Percentiles rank a stretch among this genome's conserved stretches.
Evolutionary conservation across 2,797 vertebrate genomes (phyloP).

Genomic region (Helostoma temminkii): DNA sequence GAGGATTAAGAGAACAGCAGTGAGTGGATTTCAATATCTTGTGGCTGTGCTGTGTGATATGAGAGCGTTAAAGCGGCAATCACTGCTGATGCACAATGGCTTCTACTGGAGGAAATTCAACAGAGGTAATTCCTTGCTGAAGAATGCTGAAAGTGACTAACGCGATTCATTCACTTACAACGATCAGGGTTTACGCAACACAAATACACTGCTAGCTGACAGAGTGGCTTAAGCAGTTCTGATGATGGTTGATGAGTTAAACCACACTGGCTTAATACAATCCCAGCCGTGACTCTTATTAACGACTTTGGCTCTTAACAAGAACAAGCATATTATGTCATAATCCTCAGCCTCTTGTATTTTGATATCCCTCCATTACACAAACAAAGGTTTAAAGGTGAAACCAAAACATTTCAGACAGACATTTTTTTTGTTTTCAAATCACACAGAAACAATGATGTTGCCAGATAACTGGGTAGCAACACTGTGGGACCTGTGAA

Average conservation of each 20-base stretch:
- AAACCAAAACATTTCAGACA: conserved; percentile 20
- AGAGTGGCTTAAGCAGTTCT: conserved; percentile 37
- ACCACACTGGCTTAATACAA: neutral
- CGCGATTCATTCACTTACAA: conserved; percentile 67
- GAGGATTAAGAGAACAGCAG: conserved; percentile 46
- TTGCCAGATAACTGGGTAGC: conserved; percentile 40
- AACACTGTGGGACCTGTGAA: conserved; percentile 34
- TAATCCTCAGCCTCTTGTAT: neutral
- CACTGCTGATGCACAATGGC: conserved; percentile 23
- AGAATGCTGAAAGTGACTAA: conserved; percentile 71
- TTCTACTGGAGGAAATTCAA: conserved; percentile 34
- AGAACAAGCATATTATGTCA: neutral
- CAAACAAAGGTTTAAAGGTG: conserved; percentile 22
- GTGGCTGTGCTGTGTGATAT: conserved; percentile 25
- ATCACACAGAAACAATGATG: conserved; percentile 1
- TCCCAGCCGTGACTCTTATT: neutral
- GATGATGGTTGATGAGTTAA: conserved; percentile 39
- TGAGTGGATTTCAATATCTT: conserved; percentile 47
- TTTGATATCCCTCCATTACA: neutral
- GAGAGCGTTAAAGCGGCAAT: conserved; percentile 49
- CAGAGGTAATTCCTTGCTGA: conserved; percentile 59
- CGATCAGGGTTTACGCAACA: conserved; percentile 54
- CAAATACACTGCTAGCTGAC: conserved; percentile 64
- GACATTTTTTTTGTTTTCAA: conserved; percentile 23
- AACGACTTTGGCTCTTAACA: neutral